Evolutionary conservation across 2,797 vertebrate species (phyloP).

Genomic region (Helarctos malayanus): DNA sequence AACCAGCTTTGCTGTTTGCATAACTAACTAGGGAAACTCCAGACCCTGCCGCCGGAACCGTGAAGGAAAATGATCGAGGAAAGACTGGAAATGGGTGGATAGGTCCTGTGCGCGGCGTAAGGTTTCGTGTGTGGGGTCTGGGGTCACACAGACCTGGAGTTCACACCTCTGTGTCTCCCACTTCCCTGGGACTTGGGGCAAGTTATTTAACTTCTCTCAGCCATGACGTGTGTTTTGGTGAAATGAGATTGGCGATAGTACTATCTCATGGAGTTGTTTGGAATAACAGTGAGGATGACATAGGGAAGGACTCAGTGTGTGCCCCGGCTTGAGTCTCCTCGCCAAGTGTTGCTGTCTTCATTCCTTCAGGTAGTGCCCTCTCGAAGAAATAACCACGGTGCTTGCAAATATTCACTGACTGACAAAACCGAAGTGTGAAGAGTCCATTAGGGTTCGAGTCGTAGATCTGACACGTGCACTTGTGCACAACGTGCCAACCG

Average conservation of each 20-base stretch:
- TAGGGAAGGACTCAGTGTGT: not conserved
- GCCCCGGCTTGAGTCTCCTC: not conserved
- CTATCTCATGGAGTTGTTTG: not conserved
- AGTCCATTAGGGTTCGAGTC: not conserved
- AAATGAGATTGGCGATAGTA: not conserved
- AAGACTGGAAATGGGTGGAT: not conserved
- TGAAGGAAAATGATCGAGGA: not conserved
- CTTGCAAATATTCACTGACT: constrained; percentile 34
- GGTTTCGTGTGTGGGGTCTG: not conserved
- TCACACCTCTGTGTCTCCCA: not conserved
- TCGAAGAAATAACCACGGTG: not conserved
- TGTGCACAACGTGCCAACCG: not conserved
- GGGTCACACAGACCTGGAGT: not conserved
- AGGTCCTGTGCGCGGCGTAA: not conserved
- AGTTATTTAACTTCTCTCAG: constrained; percentile 30
- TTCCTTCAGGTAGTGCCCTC: not conserved
- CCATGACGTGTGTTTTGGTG: not conserved
- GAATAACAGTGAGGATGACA: not conserved
- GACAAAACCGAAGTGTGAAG: not conserved
- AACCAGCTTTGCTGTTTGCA: constrained; percentile 70
- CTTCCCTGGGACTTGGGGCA: constrained; percentile 10
- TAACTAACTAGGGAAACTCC: constrained; percentile 64
- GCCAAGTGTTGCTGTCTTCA: not conserved
- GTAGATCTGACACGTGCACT: not conserved
- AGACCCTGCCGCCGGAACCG: not conserved